These are phyloP conservation scores for Amblyopsis rosae DNA, from an alignment of 2,113 vertebrate species.

Conservation along the genomic window DNA sequence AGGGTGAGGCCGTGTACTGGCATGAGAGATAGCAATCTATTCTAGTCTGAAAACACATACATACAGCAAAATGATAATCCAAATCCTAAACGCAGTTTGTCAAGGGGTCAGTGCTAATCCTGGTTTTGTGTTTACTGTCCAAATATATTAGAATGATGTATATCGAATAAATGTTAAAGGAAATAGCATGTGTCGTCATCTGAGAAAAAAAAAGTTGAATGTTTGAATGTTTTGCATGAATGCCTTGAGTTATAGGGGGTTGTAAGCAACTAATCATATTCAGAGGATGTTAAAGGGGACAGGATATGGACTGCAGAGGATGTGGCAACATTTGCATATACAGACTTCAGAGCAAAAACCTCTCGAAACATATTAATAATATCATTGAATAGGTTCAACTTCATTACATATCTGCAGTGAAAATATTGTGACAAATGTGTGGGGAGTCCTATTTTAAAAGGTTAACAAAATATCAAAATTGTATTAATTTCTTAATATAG, in stretches of 20 bases:
- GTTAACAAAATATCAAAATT: too few species aligned
- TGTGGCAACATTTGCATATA: constrained; percentile 40
- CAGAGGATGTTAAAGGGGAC: constrained; percentile 50
- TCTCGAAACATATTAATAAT: too few species aligned
- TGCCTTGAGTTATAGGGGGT: neutral
- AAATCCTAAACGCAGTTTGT: too few species aligned
- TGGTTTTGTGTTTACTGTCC: neutral
- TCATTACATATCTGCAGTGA: constrained; percentile 1
- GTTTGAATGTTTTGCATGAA: neutral
- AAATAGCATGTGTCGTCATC: neutral
- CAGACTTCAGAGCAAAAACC: neutral
- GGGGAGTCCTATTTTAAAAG: too few species aligned
- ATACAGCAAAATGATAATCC: too few species aligned
- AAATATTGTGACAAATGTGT: too few species aligned
- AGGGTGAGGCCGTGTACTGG: too few species aligned
- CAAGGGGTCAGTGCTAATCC: too few species aligned
- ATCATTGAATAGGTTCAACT: neutral
- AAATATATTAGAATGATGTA: neutral
- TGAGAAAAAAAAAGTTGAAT: neutral
- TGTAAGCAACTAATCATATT: neutral
- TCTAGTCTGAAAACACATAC: too few species aligned
- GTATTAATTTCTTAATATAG: neutral
- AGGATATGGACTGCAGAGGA: constrained; percentile 41
- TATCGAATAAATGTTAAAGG: neutral
- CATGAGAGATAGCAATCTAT: too few species aligned